phyloP scores from a whole-genome alignment of 2,113 vertebrate genomes.

The Osmerus mordax region DNA sequence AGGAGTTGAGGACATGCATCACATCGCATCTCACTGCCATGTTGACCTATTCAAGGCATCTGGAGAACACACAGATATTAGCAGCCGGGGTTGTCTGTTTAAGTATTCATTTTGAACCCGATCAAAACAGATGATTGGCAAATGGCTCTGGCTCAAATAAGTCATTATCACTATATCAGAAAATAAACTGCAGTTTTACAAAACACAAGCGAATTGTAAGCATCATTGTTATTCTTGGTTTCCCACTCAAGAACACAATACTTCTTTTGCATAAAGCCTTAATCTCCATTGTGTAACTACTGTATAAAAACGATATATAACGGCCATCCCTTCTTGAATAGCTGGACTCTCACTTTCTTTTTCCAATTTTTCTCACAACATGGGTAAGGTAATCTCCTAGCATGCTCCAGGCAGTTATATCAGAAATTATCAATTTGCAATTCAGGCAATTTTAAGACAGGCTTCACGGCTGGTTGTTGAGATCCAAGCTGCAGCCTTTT shows the following conservation, averaged over 20 bases:
- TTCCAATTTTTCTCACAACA: conserved; percentile 11
- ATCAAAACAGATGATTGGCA: too few species aligned
- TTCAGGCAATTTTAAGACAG: conserved; percentile 43
- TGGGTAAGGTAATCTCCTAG: conserved; percentile 33
- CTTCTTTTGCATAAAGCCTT: neutral
- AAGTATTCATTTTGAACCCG: too few species aligned
- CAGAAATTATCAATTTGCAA: conserved; percentile 67
- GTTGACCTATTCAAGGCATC: conserved; percentile 12
- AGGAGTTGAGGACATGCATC: conserved; percentile 11
- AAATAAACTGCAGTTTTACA: too few species aligned
- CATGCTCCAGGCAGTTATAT: conserved; percentile 49
- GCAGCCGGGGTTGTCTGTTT: too few species aligned
- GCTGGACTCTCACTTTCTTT: conserved; percentile 21
- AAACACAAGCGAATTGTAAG: too few species aligned
- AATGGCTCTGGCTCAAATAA: too few species aligned
- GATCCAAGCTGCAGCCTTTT: conserved; percentile 56
- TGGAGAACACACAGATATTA: neutral
- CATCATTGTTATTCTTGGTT: too few species aligned
- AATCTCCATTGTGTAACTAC: neutral
- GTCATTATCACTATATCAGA: too few species aligned
- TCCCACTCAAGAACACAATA: too few species aligned
- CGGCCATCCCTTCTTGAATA: conserved; percentile 8
- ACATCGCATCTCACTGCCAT: neutral
- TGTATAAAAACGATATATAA: neutral
- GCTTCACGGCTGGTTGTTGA: conserved; percentile 52